A percentile compares a stretch with the other conserved stretches of the same genome.
These are phyloP conservation scores for Pleuronectes platessa DNA, from an alignment of 2,113 vertebrate species.

Conservation along the genomic window DNA sequence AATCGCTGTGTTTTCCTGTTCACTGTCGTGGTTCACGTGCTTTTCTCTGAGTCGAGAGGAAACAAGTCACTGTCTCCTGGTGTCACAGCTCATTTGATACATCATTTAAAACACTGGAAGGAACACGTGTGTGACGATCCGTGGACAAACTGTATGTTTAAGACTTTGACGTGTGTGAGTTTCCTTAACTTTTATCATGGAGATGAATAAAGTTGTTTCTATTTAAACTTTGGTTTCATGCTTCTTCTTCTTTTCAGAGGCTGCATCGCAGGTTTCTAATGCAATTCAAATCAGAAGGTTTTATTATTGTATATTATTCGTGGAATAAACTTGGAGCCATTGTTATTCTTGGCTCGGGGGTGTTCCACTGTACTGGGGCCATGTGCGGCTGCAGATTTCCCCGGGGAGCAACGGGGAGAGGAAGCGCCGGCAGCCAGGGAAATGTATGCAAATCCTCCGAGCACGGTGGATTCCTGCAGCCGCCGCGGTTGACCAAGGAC, in stretches of 20 bases:
- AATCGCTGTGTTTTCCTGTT: neutral
- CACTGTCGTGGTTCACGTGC: neutral
- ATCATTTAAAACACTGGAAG: neutral
- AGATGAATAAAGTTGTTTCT: constrained; percentile 60
- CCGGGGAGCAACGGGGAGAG: constrained; percentile 19
- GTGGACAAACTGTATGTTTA: neutral
- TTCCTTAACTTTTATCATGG: constrained; percentile 33
- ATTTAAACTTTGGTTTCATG: neutral
- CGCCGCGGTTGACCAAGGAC: constrained; percentile 31
- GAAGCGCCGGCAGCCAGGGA: constrained; percentile 20
- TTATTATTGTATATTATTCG: constrained; percentile 32
- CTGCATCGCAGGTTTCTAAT: neutral
- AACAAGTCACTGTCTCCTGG: neutral
- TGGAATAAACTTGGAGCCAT: constrained; percentile 5
- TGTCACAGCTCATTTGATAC: neutral
- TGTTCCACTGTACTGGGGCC: neutral
- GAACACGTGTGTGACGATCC: neutral
- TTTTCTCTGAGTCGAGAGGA: neutral
- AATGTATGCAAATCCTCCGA: constrained; percentile 61
- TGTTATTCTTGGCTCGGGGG: constrained; percentile 16
- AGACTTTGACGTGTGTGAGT: constrained; percentile 25
- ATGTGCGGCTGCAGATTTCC: constrained; percentile 50
- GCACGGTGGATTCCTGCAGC: constrained; percentile 12
- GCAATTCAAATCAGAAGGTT: constrained; percentile 14
- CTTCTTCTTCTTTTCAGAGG: neutral